Base-by-base conservation (phyloP, 2,888 invertebrate species). In the Synergus umbraculus region DNA sequence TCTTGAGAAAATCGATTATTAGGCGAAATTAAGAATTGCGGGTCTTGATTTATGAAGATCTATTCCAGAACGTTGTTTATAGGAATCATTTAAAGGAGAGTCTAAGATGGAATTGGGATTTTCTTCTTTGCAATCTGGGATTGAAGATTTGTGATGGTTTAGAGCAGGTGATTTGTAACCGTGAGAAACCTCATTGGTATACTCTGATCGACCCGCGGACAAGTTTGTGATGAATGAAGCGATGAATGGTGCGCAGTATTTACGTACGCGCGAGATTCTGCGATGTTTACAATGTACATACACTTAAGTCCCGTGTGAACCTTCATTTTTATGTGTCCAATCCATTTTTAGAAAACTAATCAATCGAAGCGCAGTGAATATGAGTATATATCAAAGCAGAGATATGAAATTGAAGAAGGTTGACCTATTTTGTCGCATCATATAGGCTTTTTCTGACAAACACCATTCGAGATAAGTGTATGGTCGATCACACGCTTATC, bases 211-310 rank as follows among this genome's bases (percentile, higher is more conserved):
- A 73, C 54, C 73, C 49, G 54, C 29, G 73, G 37, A 73, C 73
- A 73, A 73, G 73, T 73, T 73, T 54, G 10, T 73, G 73, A 73
- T 73, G 73, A 73, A 73, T 73, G 73, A n/a, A 73, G 37, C 54
- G 54, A 73, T 73, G 73, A 69, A 69, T 69, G 69, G 69, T 69
- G 29, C 54, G n/a, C 37, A 54, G 54, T 73, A 73, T 73, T 73
- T 54, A 73, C 54, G 49, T 41, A 73, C 73, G 54, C 29, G 29
- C 15, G 37, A 73, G 37, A 41, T 73, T 46, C 49, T 73, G 49
- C 29, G 37, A 69, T 49, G 69, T 69, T 46, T 46, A 15, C 49
- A 46, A n/a, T 49, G 44, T 18, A 67, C 18, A 46, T 13, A 49
- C 15, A 44, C 44, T 69, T 46, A 12, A 69, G 0, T 22, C 69